Percentiles rank a stretch among this genome's conserved stretches.
These are phyloP conservation scores for Monarcha castaneiventris DNA, from an alignment of 2,113 vertebrate genomes.

Conservation along the genomic window DNA sequence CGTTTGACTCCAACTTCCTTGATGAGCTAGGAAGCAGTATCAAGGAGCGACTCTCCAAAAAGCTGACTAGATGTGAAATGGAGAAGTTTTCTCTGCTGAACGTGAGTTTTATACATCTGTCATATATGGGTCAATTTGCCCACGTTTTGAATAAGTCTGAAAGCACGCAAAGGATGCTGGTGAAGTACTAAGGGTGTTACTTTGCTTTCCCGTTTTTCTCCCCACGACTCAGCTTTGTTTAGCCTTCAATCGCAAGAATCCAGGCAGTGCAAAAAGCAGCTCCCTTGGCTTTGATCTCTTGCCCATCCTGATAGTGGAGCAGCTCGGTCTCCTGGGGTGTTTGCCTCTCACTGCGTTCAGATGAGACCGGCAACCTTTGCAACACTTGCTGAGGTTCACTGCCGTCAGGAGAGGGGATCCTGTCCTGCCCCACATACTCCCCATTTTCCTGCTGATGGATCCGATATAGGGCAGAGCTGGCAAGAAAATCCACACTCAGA, in stretches of 20 bases:
- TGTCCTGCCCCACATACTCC: background rate
- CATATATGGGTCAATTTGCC: background rate
- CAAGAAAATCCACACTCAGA: background rate
- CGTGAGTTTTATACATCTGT: background rate
- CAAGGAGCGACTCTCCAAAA: background rate
- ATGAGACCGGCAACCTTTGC: rapidly evolving
- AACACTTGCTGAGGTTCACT: background rate
- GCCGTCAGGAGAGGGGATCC: background rate
- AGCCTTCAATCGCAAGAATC: background rate
- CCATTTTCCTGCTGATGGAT: background rate
- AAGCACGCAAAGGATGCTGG: background rate
- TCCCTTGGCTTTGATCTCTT: conserved; percentile 32
- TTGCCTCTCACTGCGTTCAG: background rate
- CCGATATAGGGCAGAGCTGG: background rate
- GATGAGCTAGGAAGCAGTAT: background rate
- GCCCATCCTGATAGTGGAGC: background rate
- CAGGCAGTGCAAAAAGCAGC: background rate
- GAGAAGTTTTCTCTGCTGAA: background rate
- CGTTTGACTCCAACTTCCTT: background rate
- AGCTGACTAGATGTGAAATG: background rate
- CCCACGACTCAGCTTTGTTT: background rate
- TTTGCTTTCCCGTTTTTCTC: background rate
- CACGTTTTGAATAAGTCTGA: background rate
- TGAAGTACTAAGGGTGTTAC: background rate
- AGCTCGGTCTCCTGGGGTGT: background rate